phyloP scores from a whole-genome alignment of 2,797 vertebrate genomes.

The Masticophis lateralis region DNA sequence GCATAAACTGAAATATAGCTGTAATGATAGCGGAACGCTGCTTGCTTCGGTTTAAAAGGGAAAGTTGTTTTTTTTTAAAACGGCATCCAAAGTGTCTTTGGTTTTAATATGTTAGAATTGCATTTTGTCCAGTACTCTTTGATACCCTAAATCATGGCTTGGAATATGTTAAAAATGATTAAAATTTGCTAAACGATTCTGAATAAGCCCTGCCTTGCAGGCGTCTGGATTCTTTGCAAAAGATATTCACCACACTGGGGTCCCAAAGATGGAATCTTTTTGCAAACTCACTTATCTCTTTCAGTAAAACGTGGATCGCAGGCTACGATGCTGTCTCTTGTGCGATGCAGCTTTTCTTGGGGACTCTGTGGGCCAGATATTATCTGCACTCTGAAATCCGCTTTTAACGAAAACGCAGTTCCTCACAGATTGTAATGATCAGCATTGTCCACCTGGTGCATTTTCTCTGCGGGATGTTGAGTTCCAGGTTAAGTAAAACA shows the following conservation, averaged over 20 bases:
- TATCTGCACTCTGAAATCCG: background rate
- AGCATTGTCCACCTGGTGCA: background rate
- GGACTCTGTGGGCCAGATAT: background rate
- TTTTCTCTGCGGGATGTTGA: background rate
- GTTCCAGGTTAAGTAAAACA: background rate
- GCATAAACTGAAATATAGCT: background rate
- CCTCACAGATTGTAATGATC: background rate
- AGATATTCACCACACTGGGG: background rate
- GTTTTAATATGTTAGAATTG: background rate
- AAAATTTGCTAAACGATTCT: background rate
- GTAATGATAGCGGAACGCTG: background rate
- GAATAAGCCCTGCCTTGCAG: background rate
- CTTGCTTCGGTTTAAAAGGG: background rate
- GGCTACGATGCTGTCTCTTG: background rate
- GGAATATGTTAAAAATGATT: background rate
- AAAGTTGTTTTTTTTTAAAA: background rate
- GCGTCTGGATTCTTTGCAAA: background rate
- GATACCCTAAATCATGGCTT: background rate
- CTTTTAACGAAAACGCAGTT: background rate
- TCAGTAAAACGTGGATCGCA: background rate
- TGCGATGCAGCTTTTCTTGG: background rate
- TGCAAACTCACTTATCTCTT: background rate
- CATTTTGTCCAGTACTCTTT: background rate
- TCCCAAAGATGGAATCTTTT: background rate
- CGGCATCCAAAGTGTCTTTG: background rate